Evolutionary conservation across 2,888 invertebrate genomes (phyloP).

Genomic region (Oithona nana): DNA sequence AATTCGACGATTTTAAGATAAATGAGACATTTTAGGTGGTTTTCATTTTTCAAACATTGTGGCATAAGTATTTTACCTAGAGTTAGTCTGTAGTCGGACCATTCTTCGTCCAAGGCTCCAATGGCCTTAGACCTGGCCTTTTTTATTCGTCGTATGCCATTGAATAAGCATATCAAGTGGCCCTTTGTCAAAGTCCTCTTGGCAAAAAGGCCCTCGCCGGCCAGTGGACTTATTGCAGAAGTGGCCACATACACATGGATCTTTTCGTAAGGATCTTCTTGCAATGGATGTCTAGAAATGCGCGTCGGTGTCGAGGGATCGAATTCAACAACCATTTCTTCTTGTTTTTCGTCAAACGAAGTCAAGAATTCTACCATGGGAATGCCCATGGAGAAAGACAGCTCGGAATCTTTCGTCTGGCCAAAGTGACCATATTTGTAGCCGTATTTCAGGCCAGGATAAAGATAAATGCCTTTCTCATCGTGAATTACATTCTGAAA

Average conservation of each 20-base stretch:
- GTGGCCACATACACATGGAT: not conserved
- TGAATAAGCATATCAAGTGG: not conserved
- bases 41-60: too few species aligned
- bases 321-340: not conserved
- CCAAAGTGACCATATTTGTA: not conserved
- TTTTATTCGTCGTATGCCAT: not conserved
- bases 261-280: not conserved
- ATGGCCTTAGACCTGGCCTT: not conserved
- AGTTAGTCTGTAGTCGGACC: conserved; percentile 8
- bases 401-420: not conserved
- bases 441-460: not conserved
- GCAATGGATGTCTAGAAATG: not conserved
- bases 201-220: conserved; percentile 8
- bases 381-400: not conserved
- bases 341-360: not conserved
- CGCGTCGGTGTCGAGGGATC: not conserved
- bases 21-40: too few species aligned
- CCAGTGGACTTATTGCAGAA: not conserved
- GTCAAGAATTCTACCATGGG: not conserved
- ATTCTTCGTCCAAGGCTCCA: not conserved
- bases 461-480: not conserved
- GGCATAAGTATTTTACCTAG: not conserved
- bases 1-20: too few species aligned
- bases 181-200: not conserved
- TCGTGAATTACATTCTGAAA: too few species aligned